phyloP scores from a whole-genome alignment of 2,113 vertebrate species.

The Chinchilla lanigera region DNA sequence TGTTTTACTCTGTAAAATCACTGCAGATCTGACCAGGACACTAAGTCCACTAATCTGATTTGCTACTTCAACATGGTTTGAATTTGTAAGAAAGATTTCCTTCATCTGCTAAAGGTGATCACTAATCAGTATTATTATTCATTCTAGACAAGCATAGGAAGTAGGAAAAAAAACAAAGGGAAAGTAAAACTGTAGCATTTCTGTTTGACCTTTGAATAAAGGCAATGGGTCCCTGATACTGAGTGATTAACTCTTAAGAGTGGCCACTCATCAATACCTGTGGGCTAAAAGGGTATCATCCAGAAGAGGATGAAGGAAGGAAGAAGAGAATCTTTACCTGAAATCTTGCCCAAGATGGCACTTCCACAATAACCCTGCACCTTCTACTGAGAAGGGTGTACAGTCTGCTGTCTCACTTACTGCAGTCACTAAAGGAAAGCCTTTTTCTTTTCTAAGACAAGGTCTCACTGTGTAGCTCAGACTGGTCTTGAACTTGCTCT shows the following conservation, averaged over 20 bases:
- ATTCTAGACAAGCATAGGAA: constrained; percentile 41
- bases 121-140: constrained; percentile 20
- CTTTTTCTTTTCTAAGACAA: not conserved
- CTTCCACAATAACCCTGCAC: constrained; percentile 18
- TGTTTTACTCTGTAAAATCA: not conserved
- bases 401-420: not conserved
- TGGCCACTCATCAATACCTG: not conserved
- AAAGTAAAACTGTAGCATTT: constrained; percentile 45
- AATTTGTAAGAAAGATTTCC: constrained; percentile 35
- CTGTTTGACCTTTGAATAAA: constrained; percentile 52
- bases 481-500: not conserved
- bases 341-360: constrained; percentile 16
- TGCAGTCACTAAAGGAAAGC: constrained; percentile 24
- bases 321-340: constrained; percentile 20
- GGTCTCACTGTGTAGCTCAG: not conserved
- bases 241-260: not conserved
- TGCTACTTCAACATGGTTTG: constrained; percentile 52
- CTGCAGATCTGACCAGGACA: constrained; percentile 30
- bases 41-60: not conserved
- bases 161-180: constrained; percentile 32
- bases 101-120: constrained; percentile 59
- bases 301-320: constrained; percentile 48
- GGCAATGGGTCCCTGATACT: constrained; percentile 58
- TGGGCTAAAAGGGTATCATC: not conserved
- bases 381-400: constrained; percentile 36